Evolutionary conservation across 2,113 vertebrate genomes (phyloP), one percentile per base, ranked within the genome.

Genomic region (Saguinus imperator): DNA sequence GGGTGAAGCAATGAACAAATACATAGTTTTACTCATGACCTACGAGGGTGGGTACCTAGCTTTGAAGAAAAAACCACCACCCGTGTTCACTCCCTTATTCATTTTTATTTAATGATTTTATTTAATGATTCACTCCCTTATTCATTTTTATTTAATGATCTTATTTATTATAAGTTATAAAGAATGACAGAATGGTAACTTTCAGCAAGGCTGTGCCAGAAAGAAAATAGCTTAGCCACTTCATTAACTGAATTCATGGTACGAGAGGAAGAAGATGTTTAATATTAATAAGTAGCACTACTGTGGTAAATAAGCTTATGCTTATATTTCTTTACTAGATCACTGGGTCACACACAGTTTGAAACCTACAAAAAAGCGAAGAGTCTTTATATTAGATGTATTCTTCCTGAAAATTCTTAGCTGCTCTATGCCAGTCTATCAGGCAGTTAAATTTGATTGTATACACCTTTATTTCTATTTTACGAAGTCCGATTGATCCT

Each of bases 201-300:
- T 95, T 83, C 43, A 85, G 37, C 10, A 45, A 79, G 72, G 32
- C 43, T 73, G 77, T 94, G 52, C 21, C 10, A 35, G 50, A 84
- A 89, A 82, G 61, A 76, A 92, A 91, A 88, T 77, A 52, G 43
- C 76, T 45, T 91, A 48, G 35, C 83, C 68, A 93, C 18, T 72
- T 77, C 72, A 25, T 92, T 92, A 72, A 75, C n/a, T 57, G 43
- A 82, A 25, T 82, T 57, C 3, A 55, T 9, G 1, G 1, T 52
- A 32, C 32, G 64, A 84, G 37, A 64, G 27, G 40, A 83, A 29
- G 43, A 91, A 93, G 27, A 4, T 61, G 45, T 89, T 64, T 84
- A 66, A 43, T 89, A 57, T 52, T 68, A 48, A 35, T 61, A 85
- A 68, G 35, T 61, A 86, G 43, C 4, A 29, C 25, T n/a, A 81